These are phyloP conservation scores for Semicossyphus pulcher DNA, from an alignment of 2,113 vertebrate species.

Conservation along the genomic window DNA sequence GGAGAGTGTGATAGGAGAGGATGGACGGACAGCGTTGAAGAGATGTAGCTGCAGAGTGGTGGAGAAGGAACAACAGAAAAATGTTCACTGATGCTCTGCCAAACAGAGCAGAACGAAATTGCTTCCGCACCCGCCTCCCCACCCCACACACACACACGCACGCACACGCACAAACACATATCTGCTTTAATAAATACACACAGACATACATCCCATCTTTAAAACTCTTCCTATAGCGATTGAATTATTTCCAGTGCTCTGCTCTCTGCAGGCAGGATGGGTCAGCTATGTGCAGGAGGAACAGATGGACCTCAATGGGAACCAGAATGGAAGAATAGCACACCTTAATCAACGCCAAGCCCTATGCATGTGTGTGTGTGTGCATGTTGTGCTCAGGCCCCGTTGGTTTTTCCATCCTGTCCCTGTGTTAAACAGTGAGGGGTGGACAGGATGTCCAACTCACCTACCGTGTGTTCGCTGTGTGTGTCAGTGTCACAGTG, in stretches of 20 bases:
- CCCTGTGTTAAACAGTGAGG: conserved; percentile 60
- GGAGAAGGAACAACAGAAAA: conserved; percentile 54
- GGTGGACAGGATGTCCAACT: conserved; percentile 69
- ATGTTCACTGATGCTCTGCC: conserved; percentile 75
- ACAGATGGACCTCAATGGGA: conserved; percentile 76
- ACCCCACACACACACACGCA: background rate
- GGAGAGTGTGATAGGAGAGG: conserved; percentile 18
- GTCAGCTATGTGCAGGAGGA: conserved; percentile 18
- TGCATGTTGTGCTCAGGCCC: conserved; percentile 45
- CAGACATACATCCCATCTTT: conserved; percentile 7
- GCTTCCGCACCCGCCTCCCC: conserved; percentile 30
- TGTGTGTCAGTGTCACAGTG: conserved; percentile 16
- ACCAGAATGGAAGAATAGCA: conserved; percentile 50
- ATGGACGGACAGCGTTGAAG: conserved; percentile 35
- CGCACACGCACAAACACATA: conserved; percentile 3
- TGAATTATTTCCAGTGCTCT: conserved; percentile 1
- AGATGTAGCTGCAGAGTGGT: conserved; percentile 40
- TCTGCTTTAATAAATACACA: conserved; percentile 20
- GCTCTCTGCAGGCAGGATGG: background rate
- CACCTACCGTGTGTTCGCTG: conserved; percentile 29
- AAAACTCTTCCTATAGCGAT: background rate
- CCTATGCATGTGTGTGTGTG: conserved; percentile 34
- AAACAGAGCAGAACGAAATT: conserved; percentile 81
- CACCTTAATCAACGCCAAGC: conserved; percentile 64
- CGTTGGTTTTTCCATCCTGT: conserved; percentile 66